Evolutionary conservation across 2,797 vertebrate species (phyloP).

Genomic region (Pseudochirops corinnae): DNA sequence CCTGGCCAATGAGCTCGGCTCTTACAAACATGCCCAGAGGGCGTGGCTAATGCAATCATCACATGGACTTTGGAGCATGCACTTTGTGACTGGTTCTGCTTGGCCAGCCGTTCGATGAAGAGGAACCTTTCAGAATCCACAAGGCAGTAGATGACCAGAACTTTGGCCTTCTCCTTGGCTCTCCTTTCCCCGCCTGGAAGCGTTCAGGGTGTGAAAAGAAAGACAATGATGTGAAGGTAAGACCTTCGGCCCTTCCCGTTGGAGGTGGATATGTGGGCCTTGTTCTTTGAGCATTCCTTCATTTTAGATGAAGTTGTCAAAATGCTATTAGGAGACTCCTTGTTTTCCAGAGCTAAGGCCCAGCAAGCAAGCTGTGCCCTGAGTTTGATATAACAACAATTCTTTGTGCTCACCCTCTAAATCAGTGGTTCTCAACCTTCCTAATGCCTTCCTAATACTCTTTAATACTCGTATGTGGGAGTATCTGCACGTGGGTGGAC

Average conservation of each 20-base stretch:
- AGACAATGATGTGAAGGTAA: not conserved
- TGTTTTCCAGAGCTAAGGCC: too few relatives aligned
- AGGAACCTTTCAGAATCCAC: not conserved
- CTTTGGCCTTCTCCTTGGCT: not conserved
- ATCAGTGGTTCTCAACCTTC: too few relatives aligned
- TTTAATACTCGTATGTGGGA: too few relatives aligned
- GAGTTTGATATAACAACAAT: too few relatives aligned
- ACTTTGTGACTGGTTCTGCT: not conserved
- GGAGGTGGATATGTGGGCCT: not conserved
- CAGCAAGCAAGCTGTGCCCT: too few relatives aligned
- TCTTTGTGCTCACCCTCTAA: too few relatives aligned
- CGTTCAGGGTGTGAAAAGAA: not conserved
- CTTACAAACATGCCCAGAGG: not conserved
- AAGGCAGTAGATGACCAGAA: not conserved
- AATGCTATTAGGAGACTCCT: too few relatives aligned
- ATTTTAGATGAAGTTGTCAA: not conserved
- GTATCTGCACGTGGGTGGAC: too few relatives aligned
- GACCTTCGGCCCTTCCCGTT: not conserved
- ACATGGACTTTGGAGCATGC: not conserved
- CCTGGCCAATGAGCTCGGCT: not conserved
- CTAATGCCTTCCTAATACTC: too few relatives aligned
- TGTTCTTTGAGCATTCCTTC: not conserved
- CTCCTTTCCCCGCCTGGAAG: not conserved
- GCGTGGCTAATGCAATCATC: not conserved
- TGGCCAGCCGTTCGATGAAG: not conserved